Base-by-base conservation (phyloP, 2,888 invertebrate species). In the Microchrysa polita region DNA sequence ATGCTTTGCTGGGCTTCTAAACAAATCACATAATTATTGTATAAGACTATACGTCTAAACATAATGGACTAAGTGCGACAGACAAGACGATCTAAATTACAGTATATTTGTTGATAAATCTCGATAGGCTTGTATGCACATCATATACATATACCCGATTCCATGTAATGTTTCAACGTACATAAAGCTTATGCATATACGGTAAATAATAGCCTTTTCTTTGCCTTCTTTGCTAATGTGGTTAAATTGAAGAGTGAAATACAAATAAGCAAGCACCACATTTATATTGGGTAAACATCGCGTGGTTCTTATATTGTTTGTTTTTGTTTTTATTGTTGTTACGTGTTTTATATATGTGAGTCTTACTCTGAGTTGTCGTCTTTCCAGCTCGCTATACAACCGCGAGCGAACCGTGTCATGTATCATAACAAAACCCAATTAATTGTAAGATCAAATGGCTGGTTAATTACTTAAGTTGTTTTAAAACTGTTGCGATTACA, bases 351-450 rank as follows among this genome's bases (percentile, higher is more conserved):
- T n/a, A n/a, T n/a, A n/a, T n/a, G n/a, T n/a, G n/a, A n/a, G n/a
- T n/a, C n/a, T n/a, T n/a, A n/a, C n/a, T 34, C 42, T 10, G 42
- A n/a, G 27, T 2, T 16, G 63, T n/a, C n/a, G n/a, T 14, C 16
- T 16, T 10, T 42, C 63, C 40, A 53, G 27, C 27, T 5, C n/a
- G n/a, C n/a, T 42, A 42, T 12, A 16, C 69, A 57, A 69, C 55
- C 69, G 27, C 27, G 69, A 65, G 44, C 57, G 34, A 69, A 69
- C 69, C 69, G 57, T 57, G 57, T 57, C 69, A 69, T 69, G 69
- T 57, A 69, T 69, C 69, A 74, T 75, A 75, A 74, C 74, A 75
- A 75, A 75, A 75, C 73, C 59, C 59, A 75, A 75, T 75, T 75
- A 75, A 73, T 75, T 72, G 74, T 61, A 59, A 67, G 72, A 73